These are phyloP conservation scores for Eulacestoma nigropectus DNA, from an alignment of 2,113 vertebrate species.

Conservation along the genomic window DNA sequence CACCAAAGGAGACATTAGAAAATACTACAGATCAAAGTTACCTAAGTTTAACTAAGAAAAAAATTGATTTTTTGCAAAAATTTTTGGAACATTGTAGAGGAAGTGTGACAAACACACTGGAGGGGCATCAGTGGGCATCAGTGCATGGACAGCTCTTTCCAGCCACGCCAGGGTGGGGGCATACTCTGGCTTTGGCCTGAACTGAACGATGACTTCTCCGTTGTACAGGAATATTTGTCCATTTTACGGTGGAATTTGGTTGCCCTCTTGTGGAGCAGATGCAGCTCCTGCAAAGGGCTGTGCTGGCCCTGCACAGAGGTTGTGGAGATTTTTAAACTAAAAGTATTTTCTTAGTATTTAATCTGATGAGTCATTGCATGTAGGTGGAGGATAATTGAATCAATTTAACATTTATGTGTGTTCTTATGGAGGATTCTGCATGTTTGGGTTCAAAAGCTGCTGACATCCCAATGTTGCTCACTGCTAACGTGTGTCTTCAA, in stretches of 20 bases:
- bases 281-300: neutral
- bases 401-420: neutral
- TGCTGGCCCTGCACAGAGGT: neutral
- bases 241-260: constrained; percentile 26
- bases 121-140: neutral
- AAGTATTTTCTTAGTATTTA: neutral
- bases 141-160: neutral
- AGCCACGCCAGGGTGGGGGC: neutral
- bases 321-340: neutral
- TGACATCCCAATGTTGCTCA: neutral
- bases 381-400: neutral
- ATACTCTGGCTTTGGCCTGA: neutral
- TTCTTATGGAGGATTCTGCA: neutral
- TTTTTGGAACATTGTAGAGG: neutral
- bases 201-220: neutral
- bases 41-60: neutral
- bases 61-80: fast-evolving
- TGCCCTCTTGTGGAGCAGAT: constrained; percentile 76
- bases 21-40: neutral
- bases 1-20: neutral
- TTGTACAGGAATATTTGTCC: neutral
- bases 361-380: neutral
- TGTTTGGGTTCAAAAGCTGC: neutral
- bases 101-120: neutral
- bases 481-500: neutral